Evolutionary conservation across 2,888 invertebrate genomes (phyloP).

Genomic region (Mystacides longicornis): DNA sequence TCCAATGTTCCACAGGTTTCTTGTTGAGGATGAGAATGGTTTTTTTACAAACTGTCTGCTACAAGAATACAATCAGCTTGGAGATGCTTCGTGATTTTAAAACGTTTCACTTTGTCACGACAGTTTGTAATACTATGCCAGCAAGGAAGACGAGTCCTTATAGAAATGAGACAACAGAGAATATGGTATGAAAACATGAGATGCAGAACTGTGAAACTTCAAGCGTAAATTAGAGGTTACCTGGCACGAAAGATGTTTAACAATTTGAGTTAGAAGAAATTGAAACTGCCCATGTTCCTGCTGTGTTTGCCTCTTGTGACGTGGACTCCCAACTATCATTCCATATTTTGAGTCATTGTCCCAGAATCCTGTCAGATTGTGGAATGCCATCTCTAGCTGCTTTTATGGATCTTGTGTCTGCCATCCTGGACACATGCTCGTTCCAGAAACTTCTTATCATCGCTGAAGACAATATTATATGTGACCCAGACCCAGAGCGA

Average conservation of each 20-base stretch:
- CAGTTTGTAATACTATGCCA: slow-evolving; percentile 27
- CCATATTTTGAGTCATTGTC: no score
- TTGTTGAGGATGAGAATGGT: neutral
- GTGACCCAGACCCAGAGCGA: no score
- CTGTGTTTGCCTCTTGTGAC: no score
- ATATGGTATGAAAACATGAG: neutral
- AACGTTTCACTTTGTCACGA: slow-evolving; percentile 11
- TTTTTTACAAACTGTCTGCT: neutral
- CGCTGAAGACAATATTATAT: no score
- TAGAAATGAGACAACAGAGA: neutral
- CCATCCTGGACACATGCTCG: no score
- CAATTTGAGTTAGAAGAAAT: slow-evolving; percentile 15
- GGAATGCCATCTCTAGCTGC: no score
- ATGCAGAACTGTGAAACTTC: neutral
- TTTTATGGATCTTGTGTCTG: no score
- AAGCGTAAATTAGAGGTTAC: neutral
- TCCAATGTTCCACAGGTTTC: no score
- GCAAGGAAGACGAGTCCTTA: neutral
- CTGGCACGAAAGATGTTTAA: slow-evolving; percentile 26
- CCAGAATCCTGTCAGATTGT: no score
- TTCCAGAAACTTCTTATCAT: no score
- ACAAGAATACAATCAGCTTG: neutral
- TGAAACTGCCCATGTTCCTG: no score
- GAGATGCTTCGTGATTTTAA: neutral
- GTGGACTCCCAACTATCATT: no score